Evolutionary conservation across 2,113 vertebrate species (phyloP).

Genomic region (Crypturellus undulatus): DNA sequence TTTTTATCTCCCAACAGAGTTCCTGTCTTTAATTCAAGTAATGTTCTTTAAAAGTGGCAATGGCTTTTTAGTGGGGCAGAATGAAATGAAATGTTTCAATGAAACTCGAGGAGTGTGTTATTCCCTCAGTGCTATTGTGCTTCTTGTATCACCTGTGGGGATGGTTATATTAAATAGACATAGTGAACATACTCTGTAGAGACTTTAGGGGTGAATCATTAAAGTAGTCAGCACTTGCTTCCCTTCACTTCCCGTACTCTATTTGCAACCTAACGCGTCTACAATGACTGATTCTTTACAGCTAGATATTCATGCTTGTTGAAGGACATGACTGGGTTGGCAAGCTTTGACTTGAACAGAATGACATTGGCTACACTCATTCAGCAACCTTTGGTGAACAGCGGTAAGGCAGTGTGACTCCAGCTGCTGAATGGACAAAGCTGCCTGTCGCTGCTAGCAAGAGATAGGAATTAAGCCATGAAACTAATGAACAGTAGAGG

Average conservation of each 20-base stretch:
- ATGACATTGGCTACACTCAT: constrained; percentile 8
- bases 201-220: background rate
- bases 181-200: background rate
- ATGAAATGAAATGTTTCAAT: constrained; percentile 16
- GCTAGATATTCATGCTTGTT: background rate
- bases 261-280: background rate
- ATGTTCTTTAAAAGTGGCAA: constrained; percentile 7
- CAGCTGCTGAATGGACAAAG: constrained; percentile 46
- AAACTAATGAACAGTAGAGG: constrained; percentile 59
- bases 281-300: background rate
- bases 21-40: background rate
- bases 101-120: background rate
- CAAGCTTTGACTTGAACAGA: constrained; percentile 29
- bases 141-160: background rate
- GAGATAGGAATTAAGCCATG: constrained; percentile 75
- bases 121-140: background rate
- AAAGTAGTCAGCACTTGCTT: background rate
- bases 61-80: background rate
- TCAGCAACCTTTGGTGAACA: background rate
- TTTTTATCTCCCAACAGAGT: background rate
- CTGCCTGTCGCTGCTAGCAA: constrained; percentile 55
- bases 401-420: constrained; percentile 1
- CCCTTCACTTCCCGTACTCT: background rate
- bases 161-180: background rate
- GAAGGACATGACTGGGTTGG: constrained; percentile 47